Percentiles rank a stretch among this genome's conserved stretches.
Evolutionary conservation across 2,113 vertebrate species (phyloP).

Genomic region (Poecile atricapillus): DNA sequence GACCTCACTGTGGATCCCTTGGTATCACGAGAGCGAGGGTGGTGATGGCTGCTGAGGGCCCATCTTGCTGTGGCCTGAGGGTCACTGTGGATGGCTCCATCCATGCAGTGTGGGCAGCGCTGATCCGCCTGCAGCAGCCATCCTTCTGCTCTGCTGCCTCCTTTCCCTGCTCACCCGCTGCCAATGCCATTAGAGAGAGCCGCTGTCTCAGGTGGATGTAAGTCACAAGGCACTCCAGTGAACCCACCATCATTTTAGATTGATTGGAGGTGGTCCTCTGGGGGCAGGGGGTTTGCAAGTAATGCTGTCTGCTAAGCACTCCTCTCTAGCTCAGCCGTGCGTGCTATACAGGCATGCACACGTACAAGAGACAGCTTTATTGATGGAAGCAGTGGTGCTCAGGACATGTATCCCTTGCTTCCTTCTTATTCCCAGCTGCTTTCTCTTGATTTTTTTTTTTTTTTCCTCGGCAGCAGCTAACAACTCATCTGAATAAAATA

Average conservation of each 20-base stretch:
- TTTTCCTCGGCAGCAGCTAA: neutral
- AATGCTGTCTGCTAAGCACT: neutral
- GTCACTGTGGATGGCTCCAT: neutral
- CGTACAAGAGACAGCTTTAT: neutral
- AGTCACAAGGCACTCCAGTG: neutral
- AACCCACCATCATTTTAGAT: neutral
- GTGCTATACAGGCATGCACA: neutral
- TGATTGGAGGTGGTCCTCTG: neutral
- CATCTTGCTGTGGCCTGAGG: neutral
- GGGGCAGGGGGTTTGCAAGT: neutral
- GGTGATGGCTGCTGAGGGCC: neutral
- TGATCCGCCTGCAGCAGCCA: neutral
- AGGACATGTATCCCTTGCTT: neutral
- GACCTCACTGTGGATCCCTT: neutral
- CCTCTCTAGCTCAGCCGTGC: neutral
- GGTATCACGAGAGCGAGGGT: neutral
- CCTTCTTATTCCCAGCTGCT: neutral
- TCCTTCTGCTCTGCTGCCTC: neutral
- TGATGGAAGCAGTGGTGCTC: neutral
- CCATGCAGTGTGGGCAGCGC: rapidly evolving
- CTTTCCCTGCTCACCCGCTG: neutral
- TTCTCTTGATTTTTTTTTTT: neutral
- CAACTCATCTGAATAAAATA: neutral
- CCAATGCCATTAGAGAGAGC: neutral
- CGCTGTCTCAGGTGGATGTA: rapidly evolving